phyloP scores from a whole-genome alignment of 2,797 vertebrate species.

The Atherinosoma microstoma region DNA sequence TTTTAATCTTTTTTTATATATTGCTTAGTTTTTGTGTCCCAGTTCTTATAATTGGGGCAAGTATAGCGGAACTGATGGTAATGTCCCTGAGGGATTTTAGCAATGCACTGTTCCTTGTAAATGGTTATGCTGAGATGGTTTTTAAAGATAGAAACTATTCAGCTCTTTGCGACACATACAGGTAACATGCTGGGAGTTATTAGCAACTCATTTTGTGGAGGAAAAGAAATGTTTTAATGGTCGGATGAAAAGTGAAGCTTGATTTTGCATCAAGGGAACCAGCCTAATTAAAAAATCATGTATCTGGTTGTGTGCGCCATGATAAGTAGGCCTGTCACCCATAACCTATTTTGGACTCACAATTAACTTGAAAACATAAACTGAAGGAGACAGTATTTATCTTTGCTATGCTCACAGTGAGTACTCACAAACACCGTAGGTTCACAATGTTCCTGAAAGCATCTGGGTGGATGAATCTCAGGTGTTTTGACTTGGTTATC shows the following conservation, averaged over 20 bases:
- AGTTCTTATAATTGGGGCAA: slow-evolving; percentile 45
- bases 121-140: slow-evolving; percentile 12
- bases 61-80: slow-evolving; percentile 16
- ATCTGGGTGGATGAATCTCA: slow-evolving; percentile 85
- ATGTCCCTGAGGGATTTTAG: slow-evolving; percentile 15
- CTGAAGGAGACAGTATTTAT: background rate
- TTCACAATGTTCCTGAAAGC: slow-evolving; percentile 89
- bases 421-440: slow-evolving; percentile 91
- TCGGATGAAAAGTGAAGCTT: slow-evolving; percentile 41
- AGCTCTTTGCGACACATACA: background rate
- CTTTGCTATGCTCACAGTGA: background rate
- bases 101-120: background rate
- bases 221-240: background rate
- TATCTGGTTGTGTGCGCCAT: slow-evolving; percentile 29
- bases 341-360: slow-evolving; percentile 59
- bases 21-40: slow-evolving; percentile 29
- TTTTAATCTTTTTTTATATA: background rate
- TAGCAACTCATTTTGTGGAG: background rate
- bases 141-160: slow-evolving; percentile 10
- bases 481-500: slow-evolving; percentile 92
- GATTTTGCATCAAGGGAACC: slow-evolving; percentile 40
- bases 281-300: slow-evolving; percentile 62
- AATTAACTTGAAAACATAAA: slow-evolving; percentile 38
- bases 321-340: slow-evolving; percentile 60
- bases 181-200: slow-evolving; percentile 6